These are phyloP conservation scores for Zhengitettix transpicula DNA, from an alignment of 2,888 invertebrate species.

Conservation along the genomic window DNA sequence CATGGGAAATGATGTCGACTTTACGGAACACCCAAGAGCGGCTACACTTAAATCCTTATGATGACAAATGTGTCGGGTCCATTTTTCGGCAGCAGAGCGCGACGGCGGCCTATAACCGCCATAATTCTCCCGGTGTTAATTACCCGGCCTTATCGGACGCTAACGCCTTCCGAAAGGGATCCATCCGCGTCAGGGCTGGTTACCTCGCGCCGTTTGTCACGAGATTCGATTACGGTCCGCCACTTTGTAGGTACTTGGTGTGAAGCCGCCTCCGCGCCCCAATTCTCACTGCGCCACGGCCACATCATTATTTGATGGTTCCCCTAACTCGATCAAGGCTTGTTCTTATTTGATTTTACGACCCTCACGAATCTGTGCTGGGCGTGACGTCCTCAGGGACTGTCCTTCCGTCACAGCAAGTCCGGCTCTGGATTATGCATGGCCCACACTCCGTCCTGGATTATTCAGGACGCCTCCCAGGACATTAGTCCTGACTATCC, in stretches of 20 bases:
- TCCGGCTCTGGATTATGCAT: background rate
- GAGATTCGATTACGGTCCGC: background rate
- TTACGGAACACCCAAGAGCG: too few species aligned
- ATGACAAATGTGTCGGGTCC: too few species aligned
- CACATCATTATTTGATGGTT: background rate
- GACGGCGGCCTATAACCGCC: background rate
- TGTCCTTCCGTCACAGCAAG: background rate
- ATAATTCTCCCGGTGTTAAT: too few species aligned
- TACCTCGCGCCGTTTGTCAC: background rate
- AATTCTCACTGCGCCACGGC: too few species aligned
- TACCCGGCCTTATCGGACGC: background rate
- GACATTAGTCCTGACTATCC: too few species aligned
- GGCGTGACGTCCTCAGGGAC: background rate
- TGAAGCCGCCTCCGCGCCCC: background rate
- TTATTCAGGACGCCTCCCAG: too few species aligned
- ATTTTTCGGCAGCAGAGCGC: too few species aligned
- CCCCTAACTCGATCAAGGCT: background rate
- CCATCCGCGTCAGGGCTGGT: background rate
- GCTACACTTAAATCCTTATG: too few species aligned
- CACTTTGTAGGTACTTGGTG: background rate
- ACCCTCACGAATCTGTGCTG: background rate
- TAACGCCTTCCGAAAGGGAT: background rate
- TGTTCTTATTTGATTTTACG: background rate
- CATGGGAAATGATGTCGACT: too few species aligned
- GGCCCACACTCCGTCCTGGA: too few species aligned